Evolutionary conservation across 2,797 vertebrate species (phyloP).

Genomic region (Halcyon chelicuti): DNA sequence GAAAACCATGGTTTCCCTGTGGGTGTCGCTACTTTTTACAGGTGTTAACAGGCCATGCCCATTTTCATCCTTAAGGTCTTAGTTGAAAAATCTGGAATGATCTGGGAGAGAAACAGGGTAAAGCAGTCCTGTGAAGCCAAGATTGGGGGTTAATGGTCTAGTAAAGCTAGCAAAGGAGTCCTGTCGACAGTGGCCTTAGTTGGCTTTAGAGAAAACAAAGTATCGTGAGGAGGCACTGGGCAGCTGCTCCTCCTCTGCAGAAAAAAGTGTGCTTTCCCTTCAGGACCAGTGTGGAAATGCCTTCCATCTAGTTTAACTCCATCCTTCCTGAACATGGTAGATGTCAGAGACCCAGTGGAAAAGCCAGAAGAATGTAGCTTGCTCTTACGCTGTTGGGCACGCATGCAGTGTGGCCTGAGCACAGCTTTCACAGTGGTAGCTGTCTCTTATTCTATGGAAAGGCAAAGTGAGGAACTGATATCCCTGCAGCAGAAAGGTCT

Average conservation of each 20-base stretch:
- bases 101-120: not conserved
- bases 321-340: not conserved
- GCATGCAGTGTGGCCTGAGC: not conserved
- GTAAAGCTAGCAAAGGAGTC: not conserved
- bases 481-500: not conserved
- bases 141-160: not conserved
- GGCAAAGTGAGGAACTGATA: not conserved
- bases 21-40: not conserved
- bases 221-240: fast-evolving
- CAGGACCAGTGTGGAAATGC: not conserved
- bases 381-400: not conserved
- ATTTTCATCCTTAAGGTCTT: not conserved
- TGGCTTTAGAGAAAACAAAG: not conserved
- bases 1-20: fast-evolving
- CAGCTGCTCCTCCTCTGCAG: not conserved
- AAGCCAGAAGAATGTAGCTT: not conserved
- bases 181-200: not conserved
- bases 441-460: not conserved
- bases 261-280: not conserved
- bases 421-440: not conserved
- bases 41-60: not conserved
- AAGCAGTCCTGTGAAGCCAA: not conserved
- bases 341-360: not conserved
- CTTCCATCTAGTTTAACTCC: not conserved
- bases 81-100: not conserved